Conservation (phyloP, 2,888 invertebrate species). For the Phymatocera aterrima region DNA sequence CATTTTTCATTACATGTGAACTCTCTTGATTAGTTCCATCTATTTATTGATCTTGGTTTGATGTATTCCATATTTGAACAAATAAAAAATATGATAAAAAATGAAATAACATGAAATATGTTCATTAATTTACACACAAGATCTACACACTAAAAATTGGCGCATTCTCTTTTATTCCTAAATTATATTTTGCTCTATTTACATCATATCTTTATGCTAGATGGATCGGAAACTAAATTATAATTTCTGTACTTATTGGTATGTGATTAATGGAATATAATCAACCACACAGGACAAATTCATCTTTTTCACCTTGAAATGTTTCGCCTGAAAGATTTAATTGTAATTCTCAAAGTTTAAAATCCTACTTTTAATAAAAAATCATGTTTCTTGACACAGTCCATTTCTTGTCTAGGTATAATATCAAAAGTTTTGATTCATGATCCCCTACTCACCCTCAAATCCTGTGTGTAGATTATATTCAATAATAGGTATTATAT, state of each 20-base stretch:
- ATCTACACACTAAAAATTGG: constrained; percentile 9
- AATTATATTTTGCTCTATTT: constrained; percentile 62
- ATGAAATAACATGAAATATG: background rate
- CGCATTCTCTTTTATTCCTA: constrained; percentile 56
- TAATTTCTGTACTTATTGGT: constrained; percentile 43
- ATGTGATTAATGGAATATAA: background rate
- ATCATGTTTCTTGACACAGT: too few relatives aligned
- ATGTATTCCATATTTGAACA: constrained; percentile 29
- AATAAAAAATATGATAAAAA: constrained; percentile 36
- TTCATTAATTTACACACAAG: constrained; percentile 33
- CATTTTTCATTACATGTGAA: constrained; percentile 34
- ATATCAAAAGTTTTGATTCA: background rate
- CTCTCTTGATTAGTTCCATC: constrained; percentile 13
- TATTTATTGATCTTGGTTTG: constrained; percentile 32
- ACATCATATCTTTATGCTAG: constrained; percentile 59
- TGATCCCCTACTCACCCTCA: background rate
- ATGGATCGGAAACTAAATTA: constrained; percentile 56
- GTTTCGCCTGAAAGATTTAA: too few relatives aligned
- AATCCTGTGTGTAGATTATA: constrained; percentile 13
- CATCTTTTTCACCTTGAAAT: background rate
- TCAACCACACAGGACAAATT: constrained; percentile 7
- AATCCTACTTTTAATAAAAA: too few relatives aligned
- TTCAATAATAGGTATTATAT: background rate
- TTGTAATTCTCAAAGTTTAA: too few relatives aligned
- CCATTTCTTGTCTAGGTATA: background rate